Evolutionary conservation across 2,888 invertebrate species (phyloP).

Genomic region (Limenitis camilla): DNA sequence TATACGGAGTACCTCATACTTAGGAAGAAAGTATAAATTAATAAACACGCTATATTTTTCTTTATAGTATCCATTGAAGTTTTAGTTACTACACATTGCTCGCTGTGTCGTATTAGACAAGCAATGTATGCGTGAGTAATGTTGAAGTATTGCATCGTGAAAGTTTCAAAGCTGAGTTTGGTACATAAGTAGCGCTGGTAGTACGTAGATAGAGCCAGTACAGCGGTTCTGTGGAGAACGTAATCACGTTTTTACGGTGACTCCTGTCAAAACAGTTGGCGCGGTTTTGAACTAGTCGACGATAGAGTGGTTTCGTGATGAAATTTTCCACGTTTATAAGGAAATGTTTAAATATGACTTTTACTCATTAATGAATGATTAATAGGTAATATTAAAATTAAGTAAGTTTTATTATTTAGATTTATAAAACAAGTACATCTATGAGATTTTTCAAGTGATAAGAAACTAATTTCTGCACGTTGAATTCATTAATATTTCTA

Average conservation of each 20-base stretch:
- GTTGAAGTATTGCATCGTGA: not conserved
- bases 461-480: too few species aligned
- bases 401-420: too few species aligned
- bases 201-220: slow-evolving; percentile 9
- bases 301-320: not conserved
- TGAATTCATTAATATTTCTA: too few species aligned
- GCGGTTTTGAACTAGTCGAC: not conserved
- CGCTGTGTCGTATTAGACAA: not conserved
- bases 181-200: not conserved
- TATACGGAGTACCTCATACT: slow-evolving; percentile 9
- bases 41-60: not conserved
- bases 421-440: too few species aligned
- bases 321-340: too few species aligned
- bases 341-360: too few species aligned
- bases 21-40: not conserved
- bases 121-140: not conserved
- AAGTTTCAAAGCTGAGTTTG: not conserved
- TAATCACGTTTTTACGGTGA: slow-evolving; percentile 9
- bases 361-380: too few species aligned
- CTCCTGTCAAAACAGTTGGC: not conserved
- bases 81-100: not conserved
- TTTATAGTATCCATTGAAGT: not conserved
- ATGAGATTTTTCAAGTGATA: too few species aligned
- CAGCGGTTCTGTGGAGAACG: slow-evolving; percentile 7
- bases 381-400: too few species aligned